Percentiles rank a stretch among this genome's conserved stretches.
Conservation (phyloP, 2,888 invertebrate species). For the Drosophila borborema region DNA sequence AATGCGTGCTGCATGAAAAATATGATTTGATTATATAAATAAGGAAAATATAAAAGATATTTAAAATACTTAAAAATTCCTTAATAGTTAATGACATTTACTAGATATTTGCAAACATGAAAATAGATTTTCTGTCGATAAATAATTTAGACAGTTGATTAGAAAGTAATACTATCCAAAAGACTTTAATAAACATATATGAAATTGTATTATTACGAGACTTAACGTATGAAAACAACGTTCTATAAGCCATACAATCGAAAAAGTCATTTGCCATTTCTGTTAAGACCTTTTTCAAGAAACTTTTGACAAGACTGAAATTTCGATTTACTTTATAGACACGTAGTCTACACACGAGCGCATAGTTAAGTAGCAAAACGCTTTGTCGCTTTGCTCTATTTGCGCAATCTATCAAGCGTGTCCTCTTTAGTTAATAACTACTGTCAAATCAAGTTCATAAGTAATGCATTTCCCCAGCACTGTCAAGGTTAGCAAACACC, state of each 20-base stretch:
- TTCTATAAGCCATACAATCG: not conserved
- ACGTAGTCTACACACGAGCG: not conserved
- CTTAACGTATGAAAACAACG: not conserved
- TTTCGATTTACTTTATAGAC: not conserved
- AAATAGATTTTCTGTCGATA: not conserved
- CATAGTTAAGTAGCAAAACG: not conserved
- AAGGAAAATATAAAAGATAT: not conserved
- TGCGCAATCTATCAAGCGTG: conserved; percentile 44
- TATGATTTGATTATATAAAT: not conserved
- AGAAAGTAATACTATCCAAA: not conserved
- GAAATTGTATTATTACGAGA: not conserved
- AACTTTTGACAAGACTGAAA: not conserved
- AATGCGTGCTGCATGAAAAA: not conserved
- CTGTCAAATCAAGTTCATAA: conserved; percentile 30
- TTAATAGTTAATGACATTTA: not conserved
- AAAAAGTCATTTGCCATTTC: not conserved
- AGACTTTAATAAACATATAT: not conserved
- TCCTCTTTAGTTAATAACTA: conserved; percentile 42
- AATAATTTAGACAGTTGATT: not conserved
- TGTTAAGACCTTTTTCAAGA: not conserved
- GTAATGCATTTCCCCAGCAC: conserved; percentile 31
- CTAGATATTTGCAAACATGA: not conserved
- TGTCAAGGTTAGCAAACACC: conserved; percentile 44
- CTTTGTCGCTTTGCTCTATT: conserved; percentile 30
- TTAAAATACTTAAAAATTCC: not conserved